These are phyloP conservation scores for Notechis scutatus DNA, from an alignment of 2,113 vertebrate species.

Conservation along the genomic window DNA sequence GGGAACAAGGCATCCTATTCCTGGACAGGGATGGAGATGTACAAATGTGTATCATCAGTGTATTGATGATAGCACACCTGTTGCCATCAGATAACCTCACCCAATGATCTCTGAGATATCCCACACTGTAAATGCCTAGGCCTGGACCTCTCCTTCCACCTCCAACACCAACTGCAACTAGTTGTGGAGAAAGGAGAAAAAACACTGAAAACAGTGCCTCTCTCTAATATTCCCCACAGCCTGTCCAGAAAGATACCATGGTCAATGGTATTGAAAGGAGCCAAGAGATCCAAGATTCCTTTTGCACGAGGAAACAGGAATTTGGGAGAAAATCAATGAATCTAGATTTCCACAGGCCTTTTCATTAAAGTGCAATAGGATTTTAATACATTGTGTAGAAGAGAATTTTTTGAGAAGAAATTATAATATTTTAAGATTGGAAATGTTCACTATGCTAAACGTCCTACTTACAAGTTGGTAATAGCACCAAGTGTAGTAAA, in stretches of 20 bases:
- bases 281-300: not conserved
- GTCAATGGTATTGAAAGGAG: not conserved
- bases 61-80: not conserved
- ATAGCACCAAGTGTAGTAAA: constrained; percentile 81
- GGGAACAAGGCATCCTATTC: not conserved
- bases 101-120: not conserved
- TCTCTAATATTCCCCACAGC: not conserved
- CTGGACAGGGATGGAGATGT: not conserved
- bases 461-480: constrained; percentile 88
- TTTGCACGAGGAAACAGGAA: not conserved
- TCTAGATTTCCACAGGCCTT: not conserved
- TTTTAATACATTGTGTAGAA: not conserved
- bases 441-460: not conserved
- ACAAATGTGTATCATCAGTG: not conserved
- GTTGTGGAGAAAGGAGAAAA: not conserved
- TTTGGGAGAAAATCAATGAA: not conserved
- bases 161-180: not conserved
- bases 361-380: not conserved
- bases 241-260: not conserved
- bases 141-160: not conserved
- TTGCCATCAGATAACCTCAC: not conserved
- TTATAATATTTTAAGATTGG: not conserved
- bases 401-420: not conserved
- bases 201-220: not conserved
- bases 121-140: not conserved